Evolutionary conservation across 2,888 invertebrate genomes (phyloP).

Genomic region (Coleophora flavipennella): DNA sequence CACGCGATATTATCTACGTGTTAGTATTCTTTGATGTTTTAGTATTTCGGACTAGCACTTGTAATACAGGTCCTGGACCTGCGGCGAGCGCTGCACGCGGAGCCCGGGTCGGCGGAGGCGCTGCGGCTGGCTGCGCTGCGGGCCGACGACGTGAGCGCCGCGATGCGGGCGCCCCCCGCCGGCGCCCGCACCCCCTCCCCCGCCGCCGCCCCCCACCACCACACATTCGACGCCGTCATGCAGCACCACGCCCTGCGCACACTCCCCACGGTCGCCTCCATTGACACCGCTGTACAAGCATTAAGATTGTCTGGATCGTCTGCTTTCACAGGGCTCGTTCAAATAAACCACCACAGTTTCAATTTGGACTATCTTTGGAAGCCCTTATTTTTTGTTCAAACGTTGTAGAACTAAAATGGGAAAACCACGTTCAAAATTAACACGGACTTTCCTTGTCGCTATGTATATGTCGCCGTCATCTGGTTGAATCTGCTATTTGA

Average conservation of each 20-base stretch:
- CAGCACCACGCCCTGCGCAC: conserved; percentile 69
- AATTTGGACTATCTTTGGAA: too few relatives aligned
- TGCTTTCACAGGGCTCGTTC: too few relatives aligned
- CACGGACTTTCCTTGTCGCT: too few relatives aligned
- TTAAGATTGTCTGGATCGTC: not conserved
- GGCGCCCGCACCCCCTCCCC: conserved; percentile 29
- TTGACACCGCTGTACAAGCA: conserved; percentile 21
- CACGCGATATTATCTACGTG: too few relatives aligned
- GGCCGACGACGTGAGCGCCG: conserved; percentile 70
- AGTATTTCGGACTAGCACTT: conserved; percentile 20
- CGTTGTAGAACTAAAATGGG: too few relatives aligned
- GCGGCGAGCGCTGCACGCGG: conserved; percentile 85
- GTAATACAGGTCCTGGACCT: conserved; percentile 82
- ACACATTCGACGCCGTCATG: conserved; percentile 73
- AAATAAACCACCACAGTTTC: too few relatives aligned
- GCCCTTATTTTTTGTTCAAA: too few relatives aligned
- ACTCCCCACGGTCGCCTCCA: conserved; percentile 53
- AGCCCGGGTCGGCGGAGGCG: conserved; percentile 73
- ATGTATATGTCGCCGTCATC: too few relatives aligned
- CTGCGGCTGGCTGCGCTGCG: conserved; percentile 69
- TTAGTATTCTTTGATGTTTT: not conserved
- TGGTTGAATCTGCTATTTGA: too few relatives aligned
- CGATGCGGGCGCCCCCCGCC: conserved; percentile 33
- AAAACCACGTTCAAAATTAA: too few relatives aligned
- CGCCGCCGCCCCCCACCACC: conserved; percentile 56